These are phyloP conservation scores for Lucilia sericata DNA, from an alignment of 1,140 invertebrate species.

Conservation along the genomic window DNA sequence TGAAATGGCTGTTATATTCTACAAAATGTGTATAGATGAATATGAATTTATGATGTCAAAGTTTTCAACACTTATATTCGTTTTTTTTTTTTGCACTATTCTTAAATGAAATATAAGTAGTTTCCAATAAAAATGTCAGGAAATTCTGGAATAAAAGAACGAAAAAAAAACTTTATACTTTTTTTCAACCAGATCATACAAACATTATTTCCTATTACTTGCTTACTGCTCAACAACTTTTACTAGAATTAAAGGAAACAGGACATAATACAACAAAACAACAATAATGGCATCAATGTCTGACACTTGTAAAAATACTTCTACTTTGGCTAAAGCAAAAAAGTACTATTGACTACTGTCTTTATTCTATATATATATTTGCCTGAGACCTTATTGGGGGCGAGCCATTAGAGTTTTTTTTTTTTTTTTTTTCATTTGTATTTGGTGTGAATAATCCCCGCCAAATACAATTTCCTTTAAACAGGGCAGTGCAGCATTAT, in stretches of 20 bases:
- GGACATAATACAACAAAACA: neutral
- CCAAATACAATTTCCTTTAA: conserved; percentile 32
- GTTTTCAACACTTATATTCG: neutral
- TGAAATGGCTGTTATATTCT: neutral
- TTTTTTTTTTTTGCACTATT: neutral
- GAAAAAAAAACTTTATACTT: neutral
- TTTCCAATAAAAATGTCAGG: conserved; percentile 50
- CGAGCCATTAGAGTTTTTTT: neutral
- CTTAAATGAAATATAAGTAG: conserved; percentile 35
- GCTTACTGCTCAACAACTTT: neutral
- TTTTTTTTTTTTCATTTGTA: neutral
- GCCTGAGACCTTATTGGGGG: no score
- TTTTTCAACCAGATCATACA: neutral
- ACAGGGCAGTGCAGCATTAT: neutral
- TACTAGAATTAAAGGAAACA: neutral
- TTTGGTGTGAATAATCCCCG: neutral
- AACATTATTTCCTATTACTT: neutral
- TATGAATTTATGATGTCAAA: no score
- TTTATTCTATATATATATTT: neutral
- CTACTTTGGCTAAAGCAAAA: neutral
- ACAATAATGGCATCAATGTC: conserved; percentile 31
- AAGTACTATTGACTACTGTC: neutral
- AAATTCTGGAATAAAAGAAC: neutral
- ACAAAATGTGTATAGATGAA: neutral
- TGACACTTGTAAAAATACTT: neutral